Conservation (phyloP, 2,888 invertebrate genomes). For the Macrostomum cliftonense region DNA sequence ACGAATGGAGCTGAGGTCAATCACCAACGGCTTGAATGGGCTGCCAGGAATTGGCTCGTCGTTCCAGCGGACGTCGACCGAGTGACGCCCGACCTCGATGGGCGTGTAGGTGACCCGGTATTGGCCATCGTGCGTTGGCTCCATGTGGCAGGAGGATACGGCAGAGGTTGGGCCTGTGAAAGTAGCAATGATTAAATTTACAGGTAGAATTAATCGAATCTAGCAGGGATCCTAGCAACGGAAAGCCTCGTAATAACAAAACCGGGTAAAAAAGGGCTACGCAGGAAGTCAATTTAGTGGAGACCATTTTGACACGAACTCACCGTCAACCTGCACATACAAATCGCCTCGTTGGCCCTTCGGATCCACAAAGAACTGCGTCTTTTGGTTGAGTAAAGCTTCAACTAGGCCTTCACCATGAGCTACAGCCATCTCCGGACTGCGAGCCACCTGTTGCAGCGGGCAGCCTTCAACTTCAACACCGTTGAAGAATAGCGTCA, state of each 20-base stretch:
- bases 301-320: slow-evolving; percentile 12
- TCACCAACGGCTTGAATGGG: slow-evolving; percentile 2
- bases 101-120: slow-evolving; percentile 77
- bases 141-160: slow-evolving; percentile 43
- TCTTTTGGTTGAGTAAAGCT: slow-evolving; percentile 37
- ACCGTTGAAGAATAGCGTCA: no score
- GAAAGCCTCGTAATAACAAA: no score
- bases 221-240: no score
- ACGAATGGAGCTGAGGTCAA: not conserved
- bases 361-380: slow-evolving; percentile 43
- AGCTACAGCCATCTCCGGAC: slow-evolving; percentile 45
- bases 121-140: slow-evolving; percentile 44
- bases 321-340: slow-evolving; percentile 40
- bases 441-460: slow-evolving; percentile 38
- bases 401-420: slow-evolving; percentile 45
- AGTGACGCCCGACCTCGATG: slow-evolving; percentile 71
- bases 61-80: slow-evolving; percentile 57
- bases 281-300: no score
- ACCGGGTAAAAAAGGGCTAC: no score
- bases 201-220: no score
- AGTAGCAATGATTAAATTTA: slow-evolving; percentile 1
- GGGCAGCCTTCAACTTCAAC: slow-evolving; percentile 24
- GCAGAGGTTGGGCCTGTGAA: slow-evolving; percentile 46
- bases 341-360: slow-evolving; percentile 41
- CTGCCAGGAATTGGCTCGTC: slow-evolving; percentile 41